Base-by-base conservation (phyloP, 2,113 vertebrate genomes). In the Notarius lentiginosus region DNA sequence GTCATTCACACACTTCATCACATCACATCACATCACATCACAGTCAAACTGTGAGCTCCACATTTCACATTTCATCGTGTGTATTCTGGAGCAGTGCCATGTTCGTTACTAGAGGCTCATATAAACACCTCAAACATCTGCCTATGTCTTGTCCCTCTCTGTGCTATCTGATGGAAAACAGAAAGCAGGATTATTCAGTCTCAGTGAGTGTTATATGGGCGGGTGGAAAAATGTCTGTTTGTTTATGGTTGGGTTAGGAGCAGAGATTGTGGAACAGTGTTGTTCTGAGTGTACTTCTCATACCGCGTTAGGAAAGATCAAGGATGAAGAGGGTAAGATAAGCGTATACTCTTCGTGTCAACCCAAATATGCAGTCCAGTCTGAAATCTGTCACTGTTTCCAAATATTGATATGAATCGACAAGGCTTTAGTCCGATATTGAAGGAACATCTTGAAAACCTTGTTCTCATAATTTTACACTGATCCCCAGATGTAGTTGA, bases 141-240 rank as follows among this genome's bases (percentile, higher is more conserved):
- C 82, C 47, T 79, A 61, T 9, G 34, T 87, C 66, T 75, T 81
- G 85, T 87, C 63, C 75, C 58, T 87, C 70, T 88, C 27, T 22
- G 68, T 53, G 15, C 63, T 89, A 80, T 89, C 88, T 91, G 88
- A 80, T 72, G 89, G 91, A 93, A 92, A 94, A 93, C 91, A 88
- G 90, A 87, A 41, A 83, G 84, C 84, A 80, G 70, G 92, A 93
- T 92, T 88, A 90, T 91, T 75, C 86, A 20, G 88, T 83, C 88
- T 93, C 93, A 92, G 92, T 91, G 90, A 93, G 60, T 30, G 56
- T 82, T 76, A 63, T 41, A 86, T 79, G 87, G 75, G 73, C 68
- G 27, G 58, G 58, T 86, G 92, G 91, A 91, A 92, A 93, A 90
- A 92, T 85, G 82, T 92, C 88, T 92, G 91, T 92, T 92, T 88